These are phyloP conservation scores for Origma solitaria DNA, from an alignment of 2,113 vertebrate species.

Conservation along the genomic window DNA sequence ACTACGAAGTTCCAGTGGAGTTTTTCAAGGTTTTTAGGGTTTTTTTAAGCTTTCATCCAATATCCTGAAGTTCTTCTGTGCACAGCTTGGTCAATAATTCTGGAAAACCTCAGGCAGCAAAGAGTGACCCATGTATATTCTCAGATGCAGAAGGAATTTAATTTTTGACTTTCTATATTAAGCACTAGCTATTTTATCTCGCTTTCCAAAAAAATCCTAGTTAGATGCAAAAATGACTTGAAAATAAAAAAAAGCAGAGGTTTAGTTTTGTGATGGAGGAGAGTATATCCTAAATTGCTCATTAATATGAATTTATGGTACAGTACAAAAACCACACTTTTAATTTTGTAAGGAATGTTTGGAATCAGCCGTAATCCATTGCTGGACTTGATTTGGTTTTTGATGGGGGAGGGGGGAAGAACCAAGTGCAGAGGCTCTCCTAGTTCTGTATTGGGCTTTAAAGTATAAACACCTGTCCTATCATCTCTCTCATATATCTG, in stretches of 20 bases:
- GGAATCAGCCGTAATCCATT: conserved; percentile 4
- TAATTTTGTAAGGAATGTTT: background rate
- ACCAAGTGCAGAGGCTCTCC: background rate
- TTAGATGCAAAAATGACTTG: conserved; percentile 40
- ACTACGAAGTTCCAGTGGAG: background rate
- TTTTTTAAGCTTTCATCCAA: background rate
- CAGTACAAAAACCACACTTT: conserved; percentile 40
- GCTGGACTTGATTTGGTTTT: conserved; percentile 31
- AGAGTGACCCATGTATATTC: conserved; percentile 37
- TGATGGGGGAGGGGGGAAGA: background rate
- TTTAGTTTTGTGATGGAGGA: conserved; percentile 66
- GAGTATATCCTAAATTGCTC: conserved; percentile 57
- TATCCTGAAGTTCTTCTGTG: conserved; percentile 8
- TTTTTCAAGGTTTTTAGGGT: background rate
- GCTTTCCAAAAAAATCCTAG: conserved; percentile 63
- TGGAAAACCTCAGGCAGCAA: conserved; percentile 65
- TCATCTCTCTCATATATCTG: conserved; percentile 19
- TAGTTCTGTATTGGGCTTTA: conserved; percentile 24
- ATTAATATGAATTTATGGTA: conserved; percentile 51
- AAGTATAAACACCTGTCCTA: conserved; percentile 32
- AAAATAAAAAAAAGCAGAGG: conserved; percentile 11
- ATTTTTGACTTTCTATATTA: conserved; percentile 54
- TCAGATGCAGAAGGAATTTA: conserved; percentile 57
- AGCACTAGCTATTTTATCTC: conserved; percentile 62
- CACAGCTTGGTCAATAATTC: conserved; percentile 61